Evolutionary conservation across 2,113 vertebrate species (phyloP).

Genomic region (Trichomycterus rosablanca): DNA sequence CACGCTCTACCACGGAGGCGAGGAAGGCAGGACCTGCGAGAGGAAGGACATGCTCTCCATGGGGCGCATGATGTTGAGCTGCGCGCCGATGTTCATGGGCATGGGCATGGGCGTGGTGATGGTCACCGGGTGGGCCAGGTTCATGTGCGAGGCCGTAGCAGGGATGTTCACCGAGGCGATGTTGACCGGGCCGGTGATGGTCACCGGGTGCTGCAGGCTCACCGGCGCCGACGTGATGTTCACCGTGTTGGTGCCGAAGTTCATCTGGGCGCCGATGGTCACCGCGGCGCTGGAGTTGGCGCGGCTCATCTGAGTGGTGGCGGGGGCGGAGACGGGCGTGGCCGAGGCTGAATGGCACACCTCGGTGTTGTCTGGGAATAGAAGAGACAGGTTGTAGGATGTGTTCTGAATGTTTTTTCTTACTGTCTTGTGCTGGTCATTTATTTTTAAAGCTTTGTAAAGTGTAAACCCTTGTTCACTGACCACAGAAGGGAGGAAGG

Average conservation of each 20-base stretch:
- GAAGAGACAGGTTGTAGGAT: neutral
- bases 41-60: slow-evolving; percentile 98
- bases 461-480: too few relatives aligned
- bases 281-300: slow-evolving; percentile 77
- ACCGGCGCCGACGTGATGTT: slow-evolving; percentile 87
- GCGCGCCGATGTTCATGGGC: slow-evolving; percentile 92
- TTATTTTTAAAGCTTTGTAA: too few relatives aligned
- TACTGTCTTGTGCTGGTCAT: neutral
- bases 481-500: too few relatives aligned
- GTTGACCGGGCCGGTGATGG: slow-evolving; percentile 94
- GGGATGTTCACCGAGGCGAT: slow-evolving; percentile 92
- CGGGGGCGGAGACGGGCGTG: slow-evolving; percentile 66
- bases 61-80: slow-evolving; percentile 94
- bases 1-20: slow-evolving; percentile 82
- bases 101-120: slow-evolving; percentile 93
- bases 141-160: slow-evolving; percentile 80
- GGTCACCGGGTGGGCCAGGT: slow-evolving; percentile 92
- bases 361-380: slow-evolving; percentile 80
- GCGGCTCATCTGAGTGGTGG: slow-evolving; percentile 62
- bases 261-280: slow-evolving; percentile 96
- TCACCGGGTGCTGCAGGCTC: slow-evolving; percentile 91
- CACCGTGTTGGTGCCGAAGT: slow-evolving; percentile 94
- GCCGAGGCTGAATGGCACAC: slow-evolving; percentile 89
- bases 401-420: neutral
- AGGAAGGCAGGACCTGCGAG: slow-evolving; percentile 94